phyloP scores from a whole-genome alignment of 2,113 vertebrate species.

The Podarcis muralis region DNA sequence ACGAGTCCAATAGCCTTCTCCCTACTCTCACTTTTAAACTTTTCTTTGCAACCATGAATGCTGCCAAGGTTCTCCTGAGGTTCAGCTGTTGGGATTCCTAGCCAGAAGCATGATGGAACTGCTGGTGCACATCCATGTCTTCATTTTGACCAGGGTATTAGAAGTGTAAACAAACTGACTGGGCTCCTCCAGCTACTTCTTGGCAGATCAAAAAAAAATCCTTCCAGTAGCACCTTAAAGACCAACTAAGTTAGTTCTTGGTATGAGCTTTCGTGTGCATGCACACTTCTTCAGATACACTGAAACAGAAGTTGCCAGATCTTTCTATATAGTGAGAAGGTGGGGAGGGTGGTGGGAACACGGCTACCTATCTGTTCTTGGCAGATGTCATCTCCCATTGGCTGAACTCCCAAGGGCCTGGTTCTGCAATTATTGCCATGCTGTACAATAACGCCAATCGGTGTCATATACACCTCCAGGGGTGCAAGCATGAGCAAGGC shows the following conservation, averaged over 20 bases:
- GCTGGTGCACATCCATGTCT: not conserved
- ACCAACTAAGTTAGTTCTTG: too few relatives aligned
- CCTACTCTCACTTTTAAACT: not conserved
- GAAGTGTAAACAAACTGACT: too few relatives aligned
- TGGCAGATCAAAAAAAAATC: too few relatives aligned
- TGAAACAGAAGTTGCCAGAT: too few relatives aligned
- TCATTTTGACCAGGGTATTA: not conserved
- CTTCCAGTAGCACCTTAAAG: too few relatives aligned
- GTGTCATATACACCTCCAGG: not conserved
- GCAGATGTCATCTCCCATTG: not conserved
- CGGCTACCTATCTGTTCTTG: too few relatives aligned
- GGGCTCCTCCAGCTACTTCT: not conserved
- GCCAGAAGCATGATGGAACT: not conserved
- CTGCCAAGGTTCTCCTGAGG: not conserved
- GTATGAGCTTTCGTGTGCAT: too few relatives aligned
- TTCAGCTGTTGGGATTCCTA: not conserved
- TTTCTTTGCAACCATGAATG: not conserved
- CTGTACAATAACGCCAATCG: not conserved
- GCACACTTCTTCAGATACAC: too few relatives aligned
- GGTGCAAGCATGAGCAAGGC: constrained; percentile 8
- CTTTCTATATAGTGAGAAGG: too few relatives aligned
- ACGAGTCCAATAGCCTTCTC: too few relatives aligned
- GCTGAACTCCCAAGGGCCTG: not conserved
- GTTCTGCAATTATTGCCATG: not conserved
- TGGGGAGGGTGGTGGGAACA: too few relatives aligned